Percentiles rank a stretch among this genome's conserved stretches.
Conservation (phyloP, 2,113 vertebrate genomes). For the Osmerus mordax region DNA sequence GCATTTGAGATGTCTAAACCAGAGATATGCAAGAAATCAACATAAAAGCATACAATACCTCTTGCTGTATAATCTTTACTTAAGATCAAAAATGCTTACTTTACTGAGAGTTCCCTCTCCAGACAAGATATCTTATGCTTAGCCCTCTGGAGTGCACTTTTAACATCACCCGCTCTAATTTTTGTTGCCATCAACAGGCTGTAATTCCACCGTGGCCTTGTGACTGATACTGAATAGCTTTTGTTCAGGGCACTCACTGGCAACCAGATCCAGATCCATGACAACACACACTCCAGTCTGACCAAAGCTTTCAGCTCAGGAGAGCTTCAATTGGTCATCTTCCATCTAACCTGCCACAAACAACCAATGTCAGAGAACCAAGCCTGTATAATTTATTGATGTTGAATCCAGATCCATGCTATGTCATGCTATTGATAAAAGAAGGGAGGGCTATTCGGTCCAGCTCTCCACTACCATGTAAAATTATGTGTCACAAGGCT, state of each 20-base stretch:
- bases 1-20: no score
- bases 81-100: conserved; percentile 16
- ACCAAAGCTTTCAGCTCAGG: background rate
- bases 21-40: no score
- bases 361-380: background rate
- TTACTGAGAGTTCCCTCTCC: conserved; percentile 4
- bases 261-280: background rate
- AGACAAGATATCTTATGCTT: conserved; percentile 6
- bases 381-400: background rate
- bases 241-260: background rate
- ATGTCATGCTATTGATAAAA: no score
- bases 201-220: background rate
- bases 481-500: no score
- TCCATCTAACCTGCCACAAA: background rate
- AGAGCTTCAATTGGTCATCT: background rate
- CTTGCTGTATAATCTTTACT: no score
- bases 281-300: background rate
- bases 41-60: no score
- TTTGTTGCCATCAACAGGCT: conserved; percentile 4
- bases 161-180: background rate
- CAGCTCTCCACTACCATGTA: no score
- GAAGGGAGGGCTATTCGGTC: no score
- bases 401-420: no score
- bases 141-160: conserved; percentile 2
- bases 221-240: background rate